Evolutionary conservation across 2,888 invertebrate species (phyloP).

Genomic region (Trichacis sp.): DNA sequence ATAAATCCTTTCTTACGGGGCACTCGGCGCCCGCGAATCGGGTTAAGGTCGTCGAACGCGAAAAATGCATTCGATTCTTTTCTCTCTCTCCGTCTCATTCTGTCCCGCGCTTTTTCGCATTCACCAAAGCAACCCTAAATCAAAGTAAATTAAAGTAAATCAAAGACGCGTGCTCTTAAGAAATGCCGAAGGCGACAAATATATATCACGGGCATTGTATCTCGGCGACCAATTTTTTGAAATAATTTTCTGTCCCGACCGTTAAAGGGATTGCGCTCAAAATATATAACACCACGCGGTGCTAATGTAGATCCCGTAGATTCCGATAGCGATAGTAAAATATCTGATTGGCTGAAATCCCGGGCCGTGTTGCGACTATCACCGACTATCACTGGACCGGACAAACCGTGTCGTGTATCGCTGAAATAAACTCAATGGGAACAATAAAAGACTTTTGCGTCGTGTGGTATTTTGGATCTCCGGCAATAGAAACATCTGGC

Average conservation of each 20-base stretch:
- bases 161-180: too few relatives aligned
- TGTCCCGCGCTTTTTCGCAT: too few relatives aligned
- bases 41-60: conserved; percentile 1
- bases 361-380: neutral
- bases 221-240: neutral
- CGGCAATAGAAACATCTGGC: too few relatives aligned
- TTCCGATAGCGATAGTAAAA: neutral
- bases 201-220: neutral
- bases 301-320: conserved; percentile 2
- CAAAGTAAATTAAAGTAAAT: too few relatives aligned
- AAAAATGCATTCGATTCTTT: neutral
- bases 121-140: neutral
- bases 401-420: too few relatives aligned
- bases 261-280: neutral
- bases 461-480: too few relatives aligned
- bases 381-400: neutral
- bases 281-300: neutral
- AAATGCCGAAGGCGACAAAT: too few relatives aligned
- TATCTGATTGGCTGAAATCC: conserved; percentile 6
- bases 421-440: too few relatives aligned
- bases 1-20: neutral
- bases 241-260: neutral
- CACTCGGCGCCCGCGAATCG: neutral
- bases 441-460: too few relatives aligned
- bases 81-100: neutral